These are phyloP conservation scores for Halichoerus grypus DNA, from an alignment of 2,113 vertebrate species.

Conservation along the genomic window DNA sequence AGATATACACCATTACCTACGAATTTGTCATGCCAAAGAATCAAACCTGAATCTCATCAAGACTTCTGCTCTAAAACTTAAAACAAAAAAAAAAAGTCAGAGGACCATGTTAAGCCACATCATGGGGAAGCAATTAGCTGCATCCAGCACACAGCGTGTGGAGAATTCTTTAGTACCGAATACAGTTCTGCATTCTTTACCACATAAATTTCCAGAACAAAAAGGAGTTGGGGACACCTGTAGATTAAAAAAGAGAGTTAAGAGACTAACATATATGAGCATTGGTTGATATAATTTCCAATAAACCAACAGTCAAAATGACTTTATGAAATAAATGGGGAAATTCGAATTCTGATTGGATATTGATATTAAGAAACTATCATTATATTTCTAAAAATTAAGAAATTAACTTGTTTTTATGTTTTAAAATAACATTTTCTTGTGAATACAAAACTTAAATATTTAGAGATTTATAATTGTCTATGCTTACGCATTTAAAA, in stretches of 20 bases:
- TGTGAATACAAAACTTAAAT: neutral
- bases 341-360: neutral
- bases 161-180: neutral
- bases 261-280: neutral
- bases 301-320: neutral
- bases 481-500: neutral
- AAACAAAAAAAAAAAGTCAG: neutral
- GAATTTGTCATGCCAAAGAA: neutral
- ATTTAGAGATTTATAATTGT: neutral
- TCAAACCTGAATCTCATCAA: neutral
- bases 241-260: neutral
- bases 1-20: accelerated
- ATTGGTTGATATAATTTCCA: neutral
- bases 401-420: neutral
- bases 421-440: neutral
- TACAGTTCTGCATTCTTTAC: neutral
- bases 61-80: neutral
- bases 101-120: neutral
- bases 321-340: neutral
- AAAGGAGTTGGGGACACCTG: neutral
- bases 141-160: neutral
- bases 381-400: neutral
- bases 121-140: neutral
- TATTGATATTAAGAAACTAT: neutral
- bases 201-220: neutral